These are phyloP conservation scores for Rhopalosiphum nymphaeae DNA, from an alignment of 2,888 invertebrate genomes.

Conservation along the genomic window DNA sequence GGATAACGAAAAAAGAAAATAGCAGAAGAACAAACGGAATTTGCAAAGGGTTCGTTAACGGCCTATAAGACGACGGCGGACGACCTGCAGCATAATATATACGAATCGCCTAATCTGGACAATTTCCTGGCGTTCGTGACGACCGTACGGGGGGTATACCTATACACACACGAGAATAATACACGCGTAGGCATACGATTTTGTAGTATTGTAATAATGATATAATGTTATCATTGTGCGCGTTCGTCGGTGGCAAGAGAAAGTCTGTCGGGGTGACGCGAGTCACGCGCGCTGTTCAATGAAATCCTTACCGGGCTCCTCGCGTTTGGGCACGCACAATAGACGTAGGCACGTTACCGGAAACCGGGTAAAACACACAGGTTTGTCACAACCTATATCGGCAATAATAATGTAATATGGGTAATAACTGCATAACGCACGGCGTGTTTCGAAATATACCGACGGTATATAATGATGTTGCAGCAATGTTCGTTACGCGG, in stretches of 20 bases:
- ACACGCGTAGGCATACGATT: background rate
- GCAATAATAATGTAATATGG: background rate
- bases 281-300: background rate
- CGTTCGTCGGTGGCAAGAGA: background rate
- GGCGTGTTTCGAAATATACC: background rate
- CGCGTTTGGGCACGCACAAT: background rate
- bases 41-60: too few relatives aligned
- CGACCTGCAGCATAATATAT: background rate
- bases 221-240: background rate
- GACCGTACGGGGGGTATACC: background rate
- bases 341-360: background rate
- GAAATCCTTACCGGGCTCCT: background rate
- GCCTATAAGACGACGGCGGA: background rate
- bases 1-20: background rate
- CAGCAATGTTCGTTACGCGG: background rate
- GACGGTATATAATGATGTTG: background rate
- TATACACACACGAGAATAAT: background rate
- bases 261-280: conserved; percentile 18
- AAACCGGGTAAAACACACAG: background rate
- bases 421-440: background rate
- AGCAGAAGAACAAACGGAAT: background rate
- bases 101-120: background rate
- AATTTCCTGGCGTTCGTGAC: background rate
- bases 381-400: background rate
- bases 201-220: background rate